Conservation (phyloP, 2,888 invertebrate species). For the Papilio elwesi region DNA sequence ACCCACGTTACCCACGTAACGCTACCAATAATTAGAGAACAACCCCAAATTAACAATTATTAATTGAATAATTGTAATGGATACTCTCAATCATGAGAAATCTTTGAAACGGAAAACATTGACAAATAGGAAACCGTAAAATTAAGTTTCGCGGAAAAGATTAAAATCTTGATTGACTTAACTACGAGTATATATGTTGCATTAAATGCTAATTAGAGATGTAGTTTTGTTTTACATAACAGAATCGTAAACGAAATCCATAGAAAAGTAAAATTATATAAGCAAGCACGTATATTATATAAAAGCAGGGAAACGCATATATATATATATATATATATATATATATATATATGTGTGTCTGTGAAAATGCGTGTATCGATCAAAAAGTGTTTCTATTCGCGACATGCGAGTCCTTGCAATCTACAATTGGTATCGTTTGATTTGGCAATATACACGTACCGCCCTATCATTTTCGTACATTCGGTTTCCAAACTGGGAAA, state of each 20-base stretch:
- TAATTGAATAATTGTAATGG: too few species aligned
- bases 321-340: too few species aligned
- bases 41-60: too few species aligned
- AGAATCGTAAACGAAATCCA: not conserved
- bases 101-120: too few species aligned
- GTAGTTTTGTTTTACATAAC: not conserved
- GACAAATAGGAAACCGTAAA: too few species aligned
- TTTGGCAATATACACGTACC: slow-evolving; percentile 77
- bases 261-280: not conserved
- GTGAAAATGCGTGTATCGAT: slow-evolving; percentile 32
- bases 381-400: slow-evolving; percentile 58
- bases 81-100: too few species aligned
- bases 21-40: too few species aligned
- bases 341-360: too few species aligned
- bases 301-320: slow-evolving; percentile 24
- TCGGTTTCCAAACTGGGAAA: slow-evolving; percentile 71
- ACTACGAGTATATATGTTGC: too few species aligned
- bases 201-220: not conserved
- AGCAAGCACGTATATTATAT: slow-evolving; percentile 17
- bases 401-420: slow-evolving; percentile 72
- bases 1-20: too few species aligned
- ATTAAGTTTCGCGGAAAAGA: too few species aligned
- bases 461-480: slow-evolving; percentile 76
- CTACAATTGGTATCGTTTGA: slow-evolving; percentile 70
- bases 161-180: too few species aligned